Percentiles rank a stretch among this genome's conserved stretches.
These are phyloP conservation scores for Andinoacara biseriatus DNA, from an alignment of 2,113 vertebrate species.

Conservation along the genomic window DNA sequence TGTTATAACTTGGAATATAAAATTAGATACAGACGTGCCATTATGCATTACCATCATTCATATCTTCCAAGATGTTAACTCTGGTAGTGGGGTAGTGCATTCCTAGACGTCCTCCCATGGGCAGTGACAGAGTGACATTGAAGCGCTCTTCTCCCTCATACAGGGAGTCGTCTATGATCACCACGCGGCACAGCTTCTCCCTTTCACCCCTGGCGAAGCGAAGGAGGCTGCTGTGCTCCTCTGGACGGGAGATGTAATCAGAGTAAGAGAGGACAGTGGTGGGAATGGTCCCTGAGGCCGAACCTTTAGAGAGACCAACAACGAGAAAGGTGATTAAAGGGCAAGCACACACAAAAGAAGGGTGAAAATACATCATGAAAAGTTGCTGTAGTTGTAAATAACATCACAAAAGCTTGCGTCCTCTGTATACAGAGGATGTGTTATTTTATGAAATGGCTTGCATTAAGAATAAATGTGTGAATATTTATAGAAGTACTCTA, in stretches of 20 bases:
- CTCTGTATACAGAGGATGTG: background rate
- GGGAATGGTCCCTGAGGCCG: conserved; percentile 88
- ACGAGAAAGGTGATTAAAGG: background rate
- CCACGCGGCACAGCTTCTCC: conserved; percentile 86
- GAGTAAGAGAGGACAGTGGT: conserved; percentile 91
- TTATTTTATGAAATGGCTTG: too few species aligned
- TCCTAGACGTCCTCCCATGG: conserved; percentile 89
- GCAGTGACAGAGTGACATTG: conserved; percentile 88
- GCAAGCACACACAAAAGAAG: background rate
- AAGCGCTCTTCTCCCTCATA: conserved; percentile 90
- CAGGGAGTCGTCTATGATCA: conserved; percentile 92
- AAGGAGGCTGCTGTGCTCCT: conserved; percentile 89
- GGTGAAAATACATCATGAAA: background rate
- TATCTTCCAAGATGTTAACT: conserved; percentile 86
- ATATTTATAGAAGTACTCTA: background rate
- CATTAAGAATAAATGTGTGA: background rate
- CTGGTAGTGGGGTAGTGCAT: conserved; percentile 78
- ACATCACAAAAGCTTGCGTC: background rate
- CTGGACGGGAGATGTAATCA: conserved; percentile 92
- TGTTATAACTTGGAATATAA: background rate
- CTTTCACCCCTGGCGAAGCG: conserved; percentile 87
- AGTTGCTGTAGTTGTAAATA: background rate
- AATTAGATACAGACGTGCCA: background rate
- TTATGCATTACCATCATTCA: conserved; percentile 86
- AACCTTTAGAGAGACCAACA: conserved; percentile 72